These are phyloP conservation scores for Cynodonichthys magdalenae DNA, from an alignment of 2,797 vertebrate species.

Conservation along the genomic window DNA sequence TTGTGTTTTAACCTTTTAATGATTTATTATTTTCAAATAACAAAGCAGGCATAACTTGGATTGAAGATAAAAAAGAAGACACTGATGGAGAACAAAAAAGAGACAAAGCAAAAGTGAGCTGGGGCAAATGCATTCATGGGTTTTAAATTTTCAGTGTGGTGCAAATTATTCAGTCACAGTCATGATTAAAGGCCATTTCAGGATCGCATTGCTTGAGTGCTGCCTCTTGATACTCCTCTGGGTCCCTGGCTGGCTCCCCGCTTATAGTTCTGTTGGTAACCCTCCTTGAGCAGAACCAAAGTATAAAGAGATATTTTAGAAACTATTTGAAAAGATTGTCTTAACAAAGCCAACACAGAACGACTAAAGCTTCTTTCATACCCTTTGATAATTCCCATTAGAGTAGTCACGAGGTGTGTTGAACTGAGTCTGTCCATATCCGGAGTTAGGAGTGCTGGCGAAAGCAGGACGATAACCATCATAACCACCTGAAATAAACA, in stretches of 20 bases:
- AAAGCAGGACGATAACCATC: constrained; percentile 94
- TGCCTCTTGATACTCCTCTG: constrained; percentile 94
- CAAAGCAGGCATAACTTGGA: constrained; percentile 72
- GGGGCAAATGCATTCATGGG: constrained; percentile 75
- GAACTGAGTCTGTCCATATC: constrained; percentile 94
- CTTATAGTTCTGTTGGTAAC: constrained; percentile 98
- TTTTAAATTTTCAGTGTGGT: constrained; percentile 81
- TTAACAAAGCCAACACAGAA: background rate
- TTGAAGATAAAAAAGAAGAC: constrained; percentile 69
- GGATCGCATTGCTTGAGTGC: constrained; percentile 81
- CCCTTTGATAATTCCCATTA: constrained; percentile 92
- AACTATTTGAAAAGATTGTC: constrained; percentile 15
- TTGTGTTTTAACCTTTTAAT: constrained; percentile 71
- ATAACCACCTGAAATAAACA: constrained; percentile 87
- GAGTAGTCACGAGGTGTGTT: constrained; percentile 93
- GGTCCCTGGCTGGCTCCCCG: constrained; percentile 94
- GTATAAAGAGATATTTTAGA: constrained; percentile 25
- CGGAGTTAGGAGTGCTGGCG: constrained; percentile 92
- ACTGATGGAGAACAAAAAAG: constrained; percentile 65
- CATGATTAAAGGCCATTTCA: constrained; percentile 75
- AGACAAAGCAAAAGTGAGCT: constrained; percentile 57
- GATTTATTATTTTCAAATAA: constrained; percentile 70
- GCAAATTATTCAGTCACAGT: constrained; percentile 80
- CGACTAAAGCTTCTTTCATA: constrained; percentile 67
- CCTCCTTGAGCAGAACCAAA: constrained; percentile 83